These are phyloP conservation scores for Xiphophorus birchmanni DNA, from an alignment of 2,797 vertebrate genomes.

Conservation along the genomic window DNA sequence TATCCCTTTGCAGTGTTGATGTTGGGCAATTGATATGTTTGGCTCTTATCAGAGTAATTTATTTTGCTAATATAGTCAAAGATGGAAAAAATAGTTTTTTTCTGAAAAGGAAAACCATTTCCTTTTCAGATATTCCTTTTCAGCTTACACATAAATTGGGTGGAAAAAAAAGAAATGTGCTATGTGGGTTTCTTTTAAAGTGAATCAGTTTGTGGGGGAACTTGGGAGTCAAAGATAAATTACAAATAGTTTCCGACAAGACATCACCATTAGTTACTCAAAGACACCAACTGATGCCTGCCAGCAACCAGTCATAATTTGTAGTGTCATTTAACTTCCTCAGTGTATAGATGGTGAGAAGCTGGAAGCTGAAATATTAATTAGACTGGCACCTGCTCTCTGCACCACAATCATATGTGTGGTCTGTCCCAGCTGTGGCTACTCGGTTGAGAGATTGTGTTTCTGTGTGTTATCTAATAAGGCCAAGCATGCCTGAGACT, in stretches of 20 bases:
- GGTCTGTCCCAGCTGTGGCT: slow-evolving; percentile 45
- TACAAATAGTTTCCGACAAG: slow-evolving; percentile 5
- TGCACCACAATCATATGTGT: slow-evolving; percentile 43
- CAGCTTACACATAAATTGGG: background rate
- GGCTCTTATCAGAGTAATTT: background rate
- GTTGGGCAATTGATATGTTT: background rate
- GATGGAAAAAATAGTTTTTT: background rate
- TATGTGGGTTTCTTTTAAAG: background rate
- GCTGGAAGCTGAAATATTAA: slow-evolving; percentile 65
- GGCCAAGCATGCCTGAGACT: slow-evolving; percentile 20
- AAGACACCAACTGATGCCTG: background rate
- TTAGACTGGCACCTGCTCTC: slow-evolving; percentile 36
- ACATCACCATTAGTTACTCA: background rate
- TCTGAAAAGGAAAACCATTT: background rate
- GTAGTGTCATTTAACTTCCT: slow-evolving; percentile 34
- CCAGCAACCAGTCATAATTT: background rate
- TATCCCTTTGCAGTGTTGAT: background rate
- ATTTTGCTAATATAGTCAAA: background rate
- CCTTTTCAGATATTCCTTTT: background rate
- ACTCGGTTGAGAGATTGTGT: slow-evolving; percentile 39
- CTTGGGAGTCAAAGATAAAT: slow-evolving; percentile 6
- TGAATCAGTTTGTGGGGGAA: background rate
- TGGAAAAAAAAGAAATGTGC: background rate
- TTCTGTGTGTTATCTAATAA: slow-evolving; percentile 41
- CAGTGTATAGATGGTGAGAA: slow-evolving; percentile 44